Conservation (phyloP, 2,888 invertebrate genomes). For the Quadriops clusia region DNA sequence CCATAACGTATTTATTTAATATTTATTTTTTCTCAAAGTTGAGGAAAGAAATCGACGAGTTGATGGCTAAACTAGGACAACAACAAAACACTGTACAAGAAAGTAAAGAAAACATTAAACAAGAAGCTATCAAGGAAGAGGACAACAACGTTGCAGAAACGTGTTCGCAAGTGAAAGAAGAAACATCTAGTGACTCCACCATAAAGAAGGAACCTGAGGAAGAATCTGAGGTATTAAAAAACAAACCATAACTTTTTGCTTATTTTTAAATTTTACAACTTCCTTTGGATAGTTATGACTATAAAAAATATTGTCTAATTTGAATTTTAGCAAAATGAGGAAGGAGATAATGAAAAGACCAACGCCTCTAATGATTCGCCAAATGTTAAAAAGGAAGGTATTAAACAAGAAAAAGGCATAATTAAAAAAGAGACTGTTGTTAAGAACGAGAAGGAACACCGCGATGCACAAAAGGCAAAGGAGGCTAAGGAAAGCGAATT, state of each 20-base stretch:
- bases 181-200: conserved; percentile 16
- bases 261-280: too few species aligned
- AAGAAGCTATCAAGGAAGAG: conserved; percentile 36
- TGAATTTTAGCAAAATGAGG: conserved; percentile 40
- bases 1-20: neutral
- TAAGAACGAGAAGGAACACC: conserved; percentile 50
- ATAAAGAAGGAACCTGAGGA: conserved; percentile 19
- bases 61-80: conserved; percentile 45
- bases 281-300: too few species aligned
- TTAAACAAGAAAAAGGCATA: conserved; percentile 39
- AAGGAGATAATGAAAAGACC: conserved; percentile 36
- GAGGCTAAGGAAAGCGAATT: conserved; percentile 63
- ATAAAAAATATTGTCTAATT: too few species aligned
- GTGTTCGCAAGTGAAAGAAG: conserved; percentile 34
- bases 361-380: conserved; percentile 33
- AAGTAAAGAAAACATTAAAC: conserved; percentile 43
- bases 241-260: neutral
- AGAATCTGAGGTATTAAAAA: conserved; percentile 9
- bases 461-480: conserved; percentile 49
- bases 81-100: conserved; percentile 42
- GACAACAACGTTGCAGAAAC: conserved; percentile 30
- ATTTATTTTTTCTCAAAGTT: conserved; percentile 30
- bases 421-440: conserved; percentile 52
- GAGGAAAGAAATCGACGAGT: conserved; percentile 56
- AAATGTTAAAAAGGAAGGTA: conserved; percentile 46